Base-by-base conservation (phyloP, 2,113 vertebrate genomes). In the Capreolus pygargus region DNA sequence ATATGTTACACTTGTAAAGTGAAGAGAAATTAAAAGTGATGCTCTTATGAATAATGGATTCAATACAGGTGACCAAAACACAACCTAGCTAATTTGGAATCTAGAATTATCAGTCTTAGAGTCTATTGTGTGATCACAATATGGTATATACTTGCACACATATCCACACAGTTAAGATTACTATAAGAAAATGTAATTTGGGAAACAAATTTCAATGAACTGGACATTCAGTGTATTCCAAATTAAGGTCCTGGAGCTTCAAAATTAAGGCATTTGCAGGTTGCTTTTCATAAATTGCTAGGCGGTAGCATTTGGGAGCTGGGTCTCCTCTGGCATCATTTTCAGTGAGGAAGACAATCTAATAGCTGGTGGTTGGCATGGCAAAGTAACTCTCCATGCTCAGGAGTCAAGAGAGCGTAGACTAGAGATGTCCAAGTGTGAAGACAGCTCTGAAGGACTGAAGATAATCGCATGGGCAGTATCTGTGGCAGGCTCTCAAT, bases 191-290 rank as follows among this genome's bases (percentile, higher is more conserved):
- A 93, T 16, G 10, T 39, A 94, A 76, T 60, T 50, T 87, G 36
- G 76, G 87, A 88, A 94, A 85, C 27, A 27, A 88, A 87, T 23
- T 86, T 95, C 36, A 88, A 36, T 82, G 10, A 27, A 61, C 43
- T 82, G 33, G 82, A 97, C 86, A 89, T 21, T 12, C 23, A 21
- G 21, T n/a, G 4, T 55, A 78, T 93, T 95, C 7, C 61, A 50
- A 47, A 10, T n/a, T 93, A 17, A 89, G 23, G 7, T 85, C 13
- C 45, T 33, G 3, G 6, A 45, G 21, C 43, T 67, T 89, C 17
- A 93, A 85, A 96, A 45, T 83, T 3, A 74, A 58, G 47, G 36
- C 2, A 86, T 78, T 96, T 97, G 28, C 45, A 86, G 17, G 17
- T 6, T 79, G n/a, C 6, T 7, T 47, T 96, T 86, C 11, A 45